A percentile compares a stretch with the other conserved stretches of the same genome.
These are phyloP conservation scores for Marasmarcha lunaedactyla DNA, from an alignment of 2,888 invertebrate genomes.

Conservation along the genomic window DNA sequence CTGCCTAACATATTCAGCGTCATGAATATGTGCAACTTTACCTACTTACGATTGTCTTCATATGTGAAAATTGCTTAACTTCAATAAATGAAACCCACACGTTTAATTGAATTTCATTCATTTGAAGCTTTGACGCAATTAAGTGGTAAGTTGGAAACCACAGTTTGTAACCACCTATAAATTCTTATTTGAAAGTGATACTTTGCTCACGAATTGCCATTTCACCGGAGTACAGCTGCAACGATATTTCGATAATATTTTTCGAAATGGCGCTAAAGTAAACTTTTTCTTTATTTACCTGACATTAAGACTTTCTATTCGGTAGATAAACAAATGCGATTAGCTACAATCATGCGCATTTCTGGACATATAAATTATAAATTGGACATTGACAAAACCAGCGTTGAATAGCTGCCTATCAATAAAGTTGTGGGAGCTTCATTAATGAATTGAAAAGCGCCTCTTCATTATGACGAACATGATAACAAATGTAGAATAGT, in stretches of 20 bases:
- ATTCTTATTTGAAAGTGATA: slow-evolving; percentile 45
- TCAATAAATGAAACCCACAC: neutral
- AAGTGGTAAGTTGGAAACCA: slow-evolving; percentile 34
- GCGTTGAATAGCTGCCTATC: slow-evolving; percentile 38
- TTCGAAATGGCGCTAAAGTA: too few relatives aligned
- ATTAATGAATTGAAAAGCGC: slow-evolving; percentile 57
- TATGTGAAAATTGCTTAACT: too few relatives aligned
- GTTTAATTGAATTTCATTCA: slow-evolving; percentile 18
- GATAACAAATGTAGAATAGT: slow-evolving; percentile 47
- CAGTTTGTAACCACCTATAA: slow-evolving; percentile 32
- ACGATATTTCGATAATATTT: too few relatives aligned
- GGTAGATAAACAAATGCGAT: slow-evolving; percentile 32
- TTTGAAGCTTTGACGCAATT: slow-evolving; percentile 18
- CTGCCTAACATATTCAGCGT: neutral
- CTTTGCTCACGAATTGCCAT: slow-evolving; percentile 41
- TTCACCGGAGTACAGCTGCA: slow-evolving; percentile 19
- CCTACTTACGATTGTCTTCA: too few relatives aligned
- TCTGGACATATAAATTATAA: slow-evolving; percentile 24
- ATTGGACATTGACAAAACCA: slow-evolving; percentile 43
- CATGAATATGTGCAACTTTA: too few relatives aligned
- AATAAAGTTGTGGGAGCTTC: slow-evolving; percentile 50
- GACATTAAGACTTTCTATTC: slow-evolving; percentile 36
- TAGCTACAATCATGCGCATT: slow-evolving; percentile 37
- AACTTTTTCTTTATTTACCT: too few relatives aligned
- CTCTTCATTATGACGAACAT: slow-evolving; percentile 53